Conservation (phyloP, 2,888 invertebrate genomes). For the Caenorhabditis virilis region DNA sequence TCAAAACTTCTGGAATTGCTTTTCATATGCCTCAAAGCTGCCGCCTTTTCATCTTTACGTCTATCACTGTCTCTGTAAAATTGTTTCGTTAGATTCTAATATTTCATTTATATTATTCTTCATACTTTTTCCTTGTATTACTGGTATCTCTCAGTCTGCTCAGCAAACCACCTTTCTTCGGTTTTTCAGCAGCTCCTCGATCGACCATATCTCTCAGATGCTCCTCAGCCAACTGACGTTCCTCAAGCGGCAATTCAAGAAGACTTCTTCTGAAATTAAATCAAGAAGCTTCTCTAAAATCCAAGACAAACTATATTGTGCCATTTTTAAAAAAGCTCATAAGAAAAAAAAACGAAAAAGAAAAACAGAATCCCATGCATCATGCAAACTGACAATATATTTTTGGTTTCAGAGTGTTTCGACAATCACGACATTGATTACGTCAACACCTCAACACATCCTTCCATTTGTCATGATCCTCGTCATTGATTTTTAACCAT, state of each 20-base stretch:
- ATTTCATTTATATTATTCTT: constrained; percentile 6
- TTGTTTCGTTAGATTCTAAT: constrained; percentile 4
- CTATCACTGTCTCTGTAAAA: constrained; percentile 36
- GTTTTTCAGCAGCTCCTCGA: constrained; percentile 43
- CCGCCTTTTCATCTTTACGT: constrained; percentile 34
- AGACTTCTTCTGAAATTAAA: constrained; percentile 46
- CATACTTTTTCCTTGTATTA: constrained; percentile 56
- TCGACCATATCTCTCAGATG: constrained; percentile 56
- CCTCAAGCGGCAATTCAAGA: constrained; percentile 62
- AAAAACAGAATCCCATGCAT: no score
- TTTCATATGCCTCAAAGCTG: constrained; percentile 35
- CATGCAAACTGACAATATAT: constrained; percentile 8
- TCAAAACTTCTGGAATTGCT: constrained; percentile 54
- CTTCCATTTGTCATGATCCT: constrained; percentile 54
- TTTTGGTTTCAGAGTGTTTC: no score
- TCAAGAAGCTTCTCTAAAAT: no score
- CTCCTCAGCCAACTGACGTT: constrained; percentile 58
- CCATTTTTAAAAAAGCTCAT: no score
- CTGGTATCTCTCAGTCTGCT: constrained; percentile 67
- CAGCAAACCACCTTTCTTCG: constrained; percentile 62
- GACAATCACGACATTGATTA: no score
- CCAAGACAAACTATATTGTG: no score
- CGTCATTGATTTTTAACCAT: constrained; percentile 61
- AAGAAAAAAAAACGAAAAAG: no score
- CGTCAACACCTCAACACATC: constrained; percentile 41